These are phyloP conservation scores for Passer domesticus DNA, from an alignment of 2,113 vertebrate species.

Conservation along the genomic window DNA sequence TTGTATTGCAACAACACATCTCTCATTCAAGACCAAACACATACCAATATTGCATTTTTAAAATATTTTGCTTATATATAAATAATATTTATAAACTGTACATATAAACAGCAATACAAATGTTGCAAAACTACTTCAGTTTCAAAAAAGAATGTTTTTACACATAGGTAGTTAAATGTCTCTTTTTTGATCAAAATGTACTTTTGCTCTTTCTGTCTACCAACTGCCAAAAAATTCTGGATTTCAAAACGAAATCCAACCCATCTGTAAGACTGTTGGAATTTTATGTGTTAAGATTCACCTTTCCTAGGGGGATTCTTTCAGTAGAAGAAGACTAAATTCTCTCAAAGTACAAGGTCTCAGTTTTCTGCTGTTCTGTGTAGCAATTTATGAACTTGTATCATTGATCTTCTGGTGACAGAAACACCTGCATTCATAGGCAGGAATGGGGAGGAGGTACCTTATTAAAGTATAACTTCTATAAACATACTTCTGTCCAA, in stretches of 20 bases:
- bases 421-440: neutral
- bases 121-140: neutral
- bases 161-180: neutral
- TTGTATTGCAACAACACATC: neutral
- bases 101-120: neutral
- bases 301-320: neutral
- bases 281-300: neutral
- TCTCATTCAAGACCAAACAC: neutral
- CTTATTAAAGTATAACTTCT: neutral
- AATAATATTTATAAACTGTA: neutral
- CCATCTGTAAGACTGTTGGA: neutral
- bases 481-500: neutral
- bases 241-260: neutral
- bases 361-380: neutral
- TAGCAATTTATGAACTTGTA: neutral
- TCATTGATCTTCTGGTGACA: neutral
- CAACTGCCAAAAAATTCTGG: fast-evolving
- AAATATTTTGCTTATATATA: neutral
- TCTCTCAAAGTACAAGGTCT: neutral
- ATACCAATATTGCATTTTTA: neutral
- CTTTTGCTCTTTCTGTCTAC: neutral
- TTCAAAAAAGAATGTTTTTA: neutral
- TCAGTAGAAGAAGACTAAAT: neutral
- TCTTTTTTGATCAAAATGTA: neutral
- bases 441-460: neutral